Evolutionary conservation across 2,113 vertebrate genomes (phyloP), one percentile per base, ranked within the genome.

Genomic region (Epinephelus moara): DNA sequence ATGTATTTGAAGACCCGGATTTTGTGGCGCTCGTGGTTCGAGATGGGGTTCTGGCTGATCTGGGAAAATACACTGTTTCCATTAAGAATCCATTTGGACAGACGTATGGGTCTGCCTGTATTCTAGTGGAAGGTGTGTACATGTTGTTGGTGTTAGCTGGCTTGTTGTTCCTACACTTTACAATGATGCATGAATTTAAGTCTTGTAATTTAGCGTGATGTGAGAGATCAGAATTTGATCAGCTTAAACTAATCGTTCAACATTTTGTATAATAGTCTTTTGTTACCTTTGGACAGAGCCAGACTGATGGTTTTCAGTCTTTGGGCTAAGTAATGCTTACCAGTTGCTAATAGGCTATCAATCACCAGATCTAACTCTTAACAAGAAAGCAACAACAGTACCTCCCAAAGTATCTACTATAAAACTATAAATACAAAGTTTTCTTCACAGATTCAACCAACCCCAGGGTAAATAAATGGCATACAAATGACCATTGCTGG

Each of bases 41-140:
- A 21, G 90, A 95, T 0, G 90, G 90, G 5, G 87, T 89, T 12
- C 81, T 93, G 56, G 75, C 84, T 0, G 93, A 95, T 76, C 84
- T 95, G 64, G 94, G 94, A 64, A 94, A 91, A 80, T 93, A 95
- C 69, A 95, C 91, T 4, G 92, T 95, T 66, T 90, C 80, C 13
- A 86, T 94, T 33, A 94, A 93, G 80, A 96, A 93, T 59, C 82
- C 90, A 4, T 95, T 96, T 1, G 91, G 95, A 79, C 88, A 94
- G 71, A 92, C 93, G 13, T 90, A 55, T 0, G 92, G 95, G 56
- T 95, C 89, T 0, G 92, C 91, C 2, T 87, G 84, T 62, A 93
- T 95, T 85, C 85, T 92, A 0, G 91, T 95, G 55, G 94, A 95
- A 87, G 93, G 92, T 94, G 83, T 62, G 77, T 67, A 42, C 14